Percentiles rank a stretch among this genome's conserved stretches.
Evolutionary conservation across 2,888 invertebrate species (phyloP).

Genomic region (Xestoiulus laeticollis): DNA sequence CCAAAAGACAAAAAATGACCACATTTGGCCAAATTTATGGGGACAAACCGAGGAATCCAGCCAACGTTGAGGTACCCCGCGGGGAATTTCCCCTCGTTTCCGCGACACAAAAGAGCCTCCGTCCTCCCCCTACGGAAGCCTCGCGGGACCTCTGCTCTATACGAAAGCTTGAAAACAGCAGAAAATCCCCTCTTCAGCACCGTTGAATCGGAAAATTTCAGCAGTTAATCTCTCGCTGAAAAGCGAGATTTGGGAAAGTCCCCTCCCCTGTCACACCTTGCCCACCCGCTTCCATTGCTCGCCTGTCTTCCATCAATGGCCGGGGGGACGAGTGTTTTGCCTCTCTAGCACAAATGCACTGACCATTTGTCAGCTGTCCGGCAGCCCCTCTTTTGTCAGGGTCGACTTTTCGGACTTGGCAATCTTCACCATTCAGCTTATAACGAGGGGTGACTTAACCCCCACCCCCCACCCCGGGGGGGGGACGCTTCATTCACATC

Average conservation of each 20-base stretch:
- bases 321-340: conserved; percentile 21
- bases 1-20: background rate
- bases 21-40: background rate
- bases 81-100: conserved; percentile 14
- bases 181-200: background rate
- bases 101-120: conserved; percentile 26
- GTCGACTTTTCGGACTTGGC: background rate
- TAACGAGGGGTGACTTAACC: background rate
- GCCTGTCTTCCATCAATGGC: conserved; percentile 19
- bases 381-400: conserved; percentile 26
- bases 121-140: background rate
- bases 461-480: background rate
- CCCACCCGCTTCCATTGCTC: conserved; percentile 8
- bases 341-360: background rate
- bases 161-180: background rate
- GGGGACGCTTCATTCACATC: too few species aligned
- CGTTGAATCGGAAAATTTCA: conserved; percentile 26
- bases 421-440: background rate
- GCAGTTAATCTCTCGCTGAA: conserved; percentile 5
- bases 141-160: too few species aligned
- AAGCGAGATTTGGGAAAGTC: background rate
- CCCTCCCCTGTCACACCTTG: conserved; percentile 26
- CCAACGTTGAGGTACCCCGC: background rate
- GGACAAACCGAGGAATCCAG: background rate
- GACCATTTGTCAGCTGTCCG: conserved; percentile 19